Percentiles rank a stretch among this genome's conserved stretches.
Conservation (phyloP, 1,140 invertebrate genomes). For the Maniola jurtina region DNA sequence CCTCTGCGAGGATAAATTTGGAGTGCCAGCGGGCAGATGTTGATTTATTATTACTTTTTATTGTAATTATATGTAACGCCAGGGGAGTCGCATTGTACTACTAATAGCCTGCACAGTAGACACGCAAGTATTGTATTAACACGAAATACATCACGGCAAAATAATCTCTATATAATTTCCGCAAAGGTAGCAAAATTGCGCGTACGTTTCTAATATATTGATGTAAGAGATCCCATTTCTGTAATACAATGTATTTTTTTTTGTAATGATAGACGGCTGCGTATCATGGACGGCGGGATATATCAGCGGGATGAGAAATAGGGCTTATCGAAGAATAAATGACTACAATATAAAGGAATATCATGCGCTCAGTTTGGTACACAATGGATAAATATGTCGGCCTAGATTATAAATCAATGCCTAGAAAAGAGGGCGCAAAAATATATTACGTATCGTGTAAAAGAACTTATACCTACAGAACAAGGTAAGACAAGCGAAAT, state of each 20-base stretch:
- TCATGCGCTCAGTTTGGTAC: neutral
- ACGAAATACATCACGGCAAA: conserved; percentile 16
- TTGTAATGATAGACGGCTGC: conserved; percentile 13
- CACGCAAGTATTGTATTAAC: conserved; percentile 23
- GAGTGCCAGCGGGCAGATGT: conserved; percentile 64
- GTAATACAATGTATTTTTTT: conserved; percentile 17
- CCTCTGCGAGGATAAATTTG: conserved; percentile 57
- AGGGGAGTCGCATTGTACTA: conserved; percentile 50
- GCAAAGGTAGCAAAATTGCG: conserved; percentile 21
- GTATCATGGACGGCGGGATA: conserved; percentile 21
- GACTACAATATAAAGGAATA: conserved; percentile 13
- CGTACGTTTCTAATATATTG: neutral
- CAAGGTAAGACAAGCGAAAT: too few relatives aligned
- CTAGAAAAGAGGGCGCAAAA: conserved; percentile 7
- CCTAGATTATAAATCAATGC: conserved; percentile 1
- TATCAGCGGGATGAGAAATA: conserved; percentile 22
- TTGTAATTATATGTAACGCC: conserved; percentile 62
- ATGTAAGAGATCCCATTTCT: neutral
- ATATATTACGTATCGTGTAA: neutral
- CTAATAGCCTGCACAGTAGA: conserved; percentile 32
- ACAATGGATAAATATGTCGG: neutral
- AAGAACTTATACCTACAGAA: neutral
- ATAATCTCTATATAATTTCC: conserved; percentile 15
- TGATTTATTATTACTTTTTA: conserved; percentile 74
- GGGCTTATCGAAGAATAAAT: conserved; percentile 18